Evolutionary conservation across 2,113 vertebrate genomes (phyloP), one percentile per base, ranked within the genome.

Genomic region (Tetraodon nigroviridis): DNA sequence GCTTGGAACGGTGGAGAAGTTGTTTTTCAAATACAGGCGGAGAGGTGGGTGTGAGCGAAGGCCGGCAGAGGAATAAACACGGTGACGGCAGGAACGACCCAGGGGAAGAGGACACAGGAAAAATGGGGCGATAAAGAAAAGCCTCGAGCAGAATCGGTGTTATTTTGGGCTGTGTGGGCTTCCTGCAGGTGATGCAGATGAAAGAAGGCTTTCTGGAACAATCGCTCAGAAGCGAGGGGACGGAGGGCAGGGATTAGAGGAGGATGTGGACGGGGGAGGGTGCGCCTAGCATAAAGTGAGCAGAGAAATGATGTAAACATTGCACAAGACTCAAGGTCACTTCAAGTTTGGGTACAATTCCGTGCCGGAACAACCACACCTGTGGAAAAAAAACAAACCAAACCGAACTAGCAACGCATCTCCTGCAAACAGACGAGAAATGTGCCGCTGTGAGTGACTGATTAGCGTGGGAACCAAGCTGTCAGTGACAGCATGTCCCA

Each of bases 131-230:
- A 87, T 83, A 86, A 85, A 84, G 77, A 84, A 84, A 87, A 80
- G 67, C 78, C 73, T 51, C 72, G 56, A 76, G 80, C 77, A 79
- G 78, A 84, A 82, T 73, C 63, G 58, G 61, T 29, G 76, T 71
- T 90, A 91, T 91, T 90, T 86, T 88, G 75, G 76, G 84, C 84
- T 51, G 18, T n/a, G 64, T 54, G 20, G 24, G 59, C 85, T 91
- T 91, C 90, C 87, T 88, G 88, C 89, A 91, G 89, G 89, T 91
- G 88, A 88, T 81, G 86, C 80, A 86, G 86, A 83, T 84, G 85
- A 84, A 86, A 78, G 75, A 84, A 67, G 41, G 49, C 84, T 83
- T 82, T 81, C 71, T 81, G 62, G 70, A 89, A 89, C 83, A 88
- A 89, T 88, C 84, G 79, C 61, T 72, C 58, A 71, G 73, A 68